A percentile compares a stretch with the other conserved stretches of the same genome.
phyloP scores from a whole-genome alignment of 1,140 invertebrate species.

The Pissodes strobi region DNA sequence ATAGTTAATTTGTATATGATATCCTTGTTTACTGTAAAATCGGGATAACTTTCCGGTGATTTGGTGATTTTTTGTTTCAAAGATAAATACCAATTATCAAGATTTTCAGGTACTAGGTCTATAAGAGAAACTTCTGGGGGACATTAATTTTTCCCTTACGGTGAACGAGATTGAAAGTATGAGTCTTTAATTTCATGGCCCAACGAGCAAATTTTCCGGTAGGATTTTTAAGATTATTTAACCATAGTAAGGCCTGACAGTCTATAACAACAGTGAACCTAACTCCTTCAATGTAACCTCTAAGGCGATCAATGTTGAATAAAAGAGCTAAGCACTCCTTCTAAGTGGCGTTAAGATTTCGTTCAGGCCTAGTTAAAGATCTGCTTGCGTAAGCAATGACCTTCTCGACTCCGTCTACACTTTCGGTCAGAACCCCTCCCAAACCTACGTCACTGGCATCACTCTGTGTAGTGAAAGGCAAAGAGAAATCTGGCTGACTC shows the following conservation, averaged over 20 bases:
- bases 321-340: conserved; percentile 60
- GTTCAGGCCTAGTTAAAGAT: conserved; percentile 39
- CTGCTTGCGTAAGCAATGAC: too few relatives aligned
- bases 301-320: too few relatives aligned
- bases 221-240: too few relatives aligned
- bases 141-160: conserved; percentile 21
- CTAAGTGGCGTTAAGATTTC: conserved; percentile 56
- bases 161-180: conserved; percentile 17
- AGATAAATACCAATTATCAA: too few relatives aligned
- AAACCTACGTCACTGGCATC: conserved; percentile 20
- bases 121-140: neutral
- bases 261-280: conserved; percentile 57
- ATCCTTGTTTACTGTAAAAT: conserved; percentile 20
- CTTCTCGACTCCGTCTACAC: too few relatives aligned
- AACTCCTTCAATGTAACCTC: conserved; percentile 54
- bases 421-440: conserved; percentile 42
- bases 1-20: conserved; percentile 26
- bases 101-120: too few relatives aligned
- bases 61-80: too few relatives aligned
- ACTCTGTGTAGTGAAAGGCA: too few relatives aligned
- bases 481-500: too few relatives aligned
- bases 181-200: conserved; percentile 13
- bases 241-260: too few relatives aligned
- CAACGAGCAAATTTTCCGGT: too few relatives aligned
- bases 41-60: conserved; percentile 10